Conservation (phyloP, 2,888 invertebrate species). For the Strigamia crassipes region DNA sequence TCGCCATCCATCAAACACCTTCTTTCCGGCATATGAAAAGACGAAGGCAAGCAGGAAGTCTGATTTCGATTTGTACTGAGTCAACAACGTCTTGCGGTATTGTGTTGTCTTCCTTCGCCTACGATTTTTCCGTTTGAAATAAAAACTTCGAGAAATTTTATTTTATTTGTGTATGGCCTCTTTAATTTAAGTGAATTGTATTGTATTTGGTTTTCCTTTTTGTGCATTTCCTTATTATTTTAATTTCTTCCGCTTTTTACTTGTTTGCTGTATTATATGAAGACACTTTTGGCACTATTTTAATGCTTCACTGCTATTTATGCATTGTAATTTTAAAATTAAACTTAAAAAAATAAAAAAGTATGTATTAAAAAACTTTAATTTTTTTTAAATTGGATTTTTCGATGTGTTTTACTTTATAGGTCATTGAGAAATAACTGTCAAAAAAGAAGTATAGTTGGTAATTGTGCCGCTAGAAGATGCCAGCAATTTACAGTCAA, state of each 20-base stretch:
- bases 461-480: too few relatives aligned
- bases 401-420: too few relatives aligned
- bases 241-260: neutral
- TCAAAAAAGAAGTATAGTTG: too few relatives aligned
- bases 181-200: neutral
- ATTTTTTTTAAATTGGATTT: too few relatives aligned
- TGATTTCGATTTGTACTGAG: neutral
- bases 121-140: neutral
- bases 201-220: slow-evolving; percentile 3
- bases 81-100: neutral
- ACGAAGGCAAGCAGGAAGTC: neutral
- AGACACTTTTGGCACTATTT: neutral
- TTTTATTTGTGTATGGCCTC: slow-evolving; percentile 13
- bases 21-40: slow-evolving; percentile 35
- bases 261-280: neutral
- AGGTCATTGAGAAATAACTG: too few relatives aligned
- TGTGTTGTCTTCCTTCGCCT: neutral
- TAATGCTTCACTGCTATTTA: neutral
- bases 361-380: too few relatives aligned
- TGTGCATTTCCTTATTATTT: neutral
- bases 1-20: slow-evolving; percentile 23
- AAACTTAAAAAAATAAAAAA: neutral
- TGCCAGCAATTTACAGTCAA: too few relatives aligned
- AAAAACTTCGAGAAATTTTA: neutral
- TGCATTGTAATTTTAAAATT: neutral